These are phyloP conservation scores for Netelia virgata DNA, from an alignment of 2,888 invertebrate genomes.

Conservation along the genomic window DNA sequence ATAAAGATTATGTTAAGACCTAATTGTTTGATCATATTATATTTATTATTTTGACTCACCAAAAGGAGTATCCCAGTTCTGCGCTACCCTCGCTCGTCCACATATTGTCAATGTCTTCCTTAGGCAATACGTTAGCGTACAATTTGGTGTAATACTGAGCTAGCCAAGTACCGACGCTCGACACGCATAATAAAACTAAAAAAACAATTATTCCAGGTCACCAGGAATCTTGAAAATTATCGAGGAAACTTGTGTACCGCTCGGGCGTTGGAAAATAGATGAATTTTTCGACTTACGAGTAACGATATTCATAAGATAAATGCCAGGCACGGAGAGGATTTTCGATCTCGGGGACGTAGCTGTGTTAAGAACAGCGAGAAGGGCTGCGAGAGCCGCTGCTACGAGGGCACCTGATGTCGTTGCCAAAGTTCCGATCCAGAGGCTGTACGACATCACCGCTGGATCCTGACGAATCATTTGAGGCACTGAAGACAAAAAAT, in stretches of 20 bases:
- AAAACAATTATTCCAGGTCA: slow-evolving; percentile 73
- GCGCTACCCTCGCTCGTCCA: slow-evolving; percentile 95
- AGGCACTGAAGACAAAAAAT: slow-evolving; percentile 86
- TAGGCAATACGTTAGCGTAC: slow-evolving; percentile 92
- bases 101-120: slow-evolving; percentile 91
- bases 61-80: slow-evolving; percentile 94
- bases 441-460: slow-evolving; percentile 89
- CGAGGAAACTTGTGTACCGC: background rate
- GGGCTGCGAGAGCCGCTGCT: slow-evolving; percentile 89
- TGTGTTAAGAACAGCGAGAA: slow-evolving; percentile 93
- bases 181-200: slow-evolving; percentile 91
- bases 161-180: slow-evolving; percentile 93
- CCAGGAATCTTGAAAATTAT: background rate
- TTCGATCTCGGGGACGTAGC: slow-evolving; percentile 91
- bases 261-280: background rate
- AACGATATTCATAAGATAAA: slow-evolving; percentile 92
- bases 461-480: slow-evolving; percentile 88
- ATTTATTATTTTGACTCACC: slow-evolving; percentile 85
- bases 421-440: slow-evolving; percentile 92
- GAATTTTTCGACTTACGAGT: slow-evolving; percentile 87
- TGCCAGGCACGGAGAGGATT: slow-evolving; percentile 89
- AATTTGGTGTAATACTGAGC: slow-evolving; percentile 93
- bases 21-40: slow-evolving; percentile 42
- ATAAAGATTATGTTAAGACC: too few relatives aligned
- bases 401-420: slow-evolving; percentile 90